These are phyloP conservation scores for Caenorhabditis latens DNA, from an alignment of 1,140 invertebrate species.

Conservation along the genomic window DNA sequence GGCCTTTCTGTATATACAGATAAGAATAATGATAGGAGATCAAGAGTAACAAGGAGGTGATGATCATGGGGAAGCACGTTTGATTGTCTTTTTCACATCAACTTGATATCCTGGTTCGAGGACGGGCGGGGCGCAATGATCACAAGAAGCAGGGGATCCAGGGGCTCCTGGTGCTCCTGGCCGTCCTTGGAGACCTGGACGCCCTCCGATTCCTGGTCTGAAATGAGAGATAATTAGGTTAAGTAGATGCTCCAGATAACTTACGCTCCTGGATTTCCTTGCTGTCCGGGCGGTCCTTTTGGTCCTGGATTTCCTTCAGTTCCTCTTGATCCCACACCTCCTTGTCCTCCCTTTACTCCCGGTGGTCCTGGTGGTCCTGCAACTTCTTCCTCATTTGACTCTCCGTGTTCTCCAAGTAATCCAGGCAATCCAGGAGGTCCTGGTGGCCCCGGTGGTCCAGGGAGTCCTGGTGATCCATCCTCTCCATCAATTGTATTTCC, in stretches of 20 bases:
- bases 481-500: conserved; percentile 41
- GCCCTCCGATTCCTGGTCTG: conserved; percentile 6
- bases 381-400: conserved; percentile 4
- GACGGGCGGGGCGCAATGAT: conserved; percentile 21
- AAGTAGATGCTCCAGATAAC: neutral
- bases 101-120: conserved; percentile 47
- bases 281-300: conserved; percentile 35
- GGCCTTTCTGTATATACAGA: conserved; percentile 31
- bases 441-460: conserved; percentile 38
- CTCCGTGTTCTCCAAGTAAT: conserved; percentile 2
- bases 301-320: conserved; percentile 45
- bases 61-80: conserved; percentile 30
- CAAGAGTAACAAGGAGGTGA: neutral
- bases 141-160: conserved; percentile 21
- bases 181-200: conserved; percentile 6
- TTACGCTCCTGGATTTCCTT: conserved; percentile 24
- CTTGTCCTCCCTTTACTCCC: neutral
- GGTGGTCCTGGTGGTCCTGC: conserved; percentile 38
- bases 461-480: conserved; percentile 25
- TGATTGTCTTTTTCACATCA: conserved; percentile 21
- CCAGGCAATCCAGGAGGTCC: conserved; percentile 33
- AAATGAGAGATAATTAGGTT: neutral
- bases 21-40: neutral
- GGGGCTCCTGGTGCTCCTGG: conserved; percentile 3
- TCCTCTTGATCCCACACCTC: conserved; percentile 50